These are phyloP conservation scores for Bombus superbus DNA, from an alignment of 1,140 invertebrate species.

Conservation along the genomic window DNA sequence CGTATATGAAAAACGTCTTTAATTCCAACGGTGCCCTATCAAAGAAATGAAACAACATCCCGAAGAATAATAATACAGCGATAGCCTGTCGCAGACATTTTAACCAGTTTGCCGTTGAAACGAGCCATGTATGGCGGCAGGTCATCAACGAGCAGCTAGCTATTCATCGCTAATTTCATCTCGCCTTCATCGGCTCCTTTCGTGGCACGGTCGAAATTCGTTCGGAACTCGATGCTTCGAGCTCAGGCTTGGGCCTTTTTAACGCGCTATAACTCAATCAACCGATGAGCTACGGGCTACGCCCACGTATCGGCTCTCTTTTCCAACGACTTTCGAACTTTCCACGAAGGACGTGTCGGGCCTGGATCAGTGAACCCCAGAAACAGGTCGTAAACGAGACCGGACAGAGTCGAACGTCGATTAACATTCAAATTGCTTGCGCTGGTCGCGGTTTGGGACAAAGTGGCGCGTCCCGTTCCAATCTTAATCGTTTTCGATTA, in stretches of 20 bases:
- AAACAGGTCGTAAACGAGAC: conserved; percentile 34
- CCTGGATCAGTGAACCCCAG: conserved; percentile 13
- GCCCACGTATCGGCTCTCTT: conserved; percentile 65
- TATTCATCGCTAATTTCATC: conserved; percentile 55
- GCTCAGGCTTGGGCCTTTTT: conserved; percentile 21
- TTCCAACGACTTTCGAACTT: conserved; percentile 66
- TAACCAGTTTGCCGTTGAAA: not conserved
- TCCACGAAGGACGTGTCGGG: conserved; percentile 29
- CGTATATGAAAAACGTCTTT: not conserved
- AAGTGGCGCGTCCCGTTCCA: conserved; percentile 23
- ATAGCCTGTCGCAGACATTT: not conserved
- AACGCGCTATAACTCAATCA: conserved; percentile 74
- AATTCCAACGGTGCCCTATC: too few species aligned
- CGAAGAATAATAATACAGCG: not conserved
- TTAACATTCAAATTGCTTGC: conserved; percentile 54
- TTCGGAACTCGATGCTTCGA: conserved; percentile 30
- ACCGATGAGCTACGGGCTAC: conserved; percentile 70
- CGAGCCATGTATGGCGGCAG: not conserved
- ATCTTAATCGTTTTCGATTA: conserved; percentile 13
- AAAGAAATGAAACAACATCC: not conserved
- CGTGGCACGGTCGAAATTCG: conserved; percentile 42
- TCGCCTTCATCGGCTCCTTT: conserved; percentile 47
- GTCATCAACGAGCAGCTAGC: conserved; percentile 36
- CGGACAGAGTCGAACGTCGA: conserved; percentile 15
- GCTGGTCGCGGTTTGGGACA: conserved; percentile 40